A percentile compares a stretch with the other conserved stretches of the same genome.
Conservation (phyloP, 2,113 vertebrate genomes). For the Ammodytes marinus region DNA sequence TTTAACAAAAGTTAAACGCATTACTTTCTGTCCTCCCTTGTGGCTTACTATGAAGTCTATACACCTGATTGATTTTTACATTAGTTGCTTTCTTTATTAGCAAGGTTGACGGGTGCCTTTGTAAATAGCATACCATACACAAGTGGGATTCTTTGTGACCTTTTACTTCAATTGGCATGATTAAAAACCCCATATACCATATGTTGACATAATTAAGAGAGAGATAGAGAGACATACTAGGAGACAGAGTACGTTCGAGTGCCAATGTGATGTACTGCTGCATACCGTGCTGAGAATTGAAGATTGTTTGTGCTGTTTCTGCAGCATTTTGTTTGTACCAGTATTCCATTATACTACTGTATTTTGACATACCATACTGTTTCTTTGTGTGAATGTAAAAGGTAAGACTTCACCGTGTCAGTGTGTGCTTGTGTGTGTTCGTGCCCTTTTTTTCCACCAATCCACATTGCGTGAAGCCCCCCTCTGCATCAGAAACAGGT, state of each 20-base stretch:
- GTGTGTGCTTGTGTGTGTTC: background rate
- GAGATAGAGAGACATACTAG: slow-evolving; percentile 8
- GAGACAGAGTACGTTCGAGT: slow-evolving; percentile 23
- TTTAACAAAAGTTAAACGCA: slow-evolving; percentile 11
- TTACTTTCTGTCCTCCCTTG: background rate
- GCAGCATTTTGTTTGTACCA: slow-evolving; percentile 15
- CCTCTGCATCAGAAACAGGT: slow-evolving; percentile 27
- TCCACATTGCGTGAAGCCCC: slow-evolving; percentile 19
- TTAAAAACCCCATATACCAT: slow-evolving; percentile 53
- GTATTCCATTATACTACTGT: slow-evolving; percentile 25
- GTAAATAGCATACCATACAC: slow-evolving; percentile 53
- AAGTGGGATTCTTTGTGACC: slow-evolving; percentile 47
- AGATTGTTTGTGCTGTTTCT: slow-evolving; percentile 30
- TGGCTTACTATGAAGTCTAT: background rate
- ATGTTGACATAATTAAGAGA: slow-evolving; percentile 49
- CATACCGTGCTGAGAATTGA: slow-evolving; percentile 6
- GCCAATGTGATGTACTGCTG: slow-evolving; percentile 40
- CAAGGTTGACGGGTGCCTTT: slow-evolving; percentile 23
- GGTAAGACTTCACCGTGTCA: background rate
- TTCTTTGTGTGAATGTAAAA: slow-evolving; percentile 9
- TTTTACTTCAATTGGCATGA: slow-evolving; percentile 56
- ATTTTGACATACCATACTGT: slow-evolving; percentile 5
- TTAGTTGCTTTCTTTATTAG: slow-evolving; percentile 20
- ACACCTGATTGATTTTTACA: slow-evolving; percentile 18
- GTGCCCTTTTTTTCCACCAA: slow-evolving; percentile 19